A percentile compares a stretch with the other conserved stretches of the same genome.
These are phyloP conservation scores for Cuniculus paca DNA, from an alignment of 2,797 vertebrate genomes.

Conservation along the genomic window DNA sequence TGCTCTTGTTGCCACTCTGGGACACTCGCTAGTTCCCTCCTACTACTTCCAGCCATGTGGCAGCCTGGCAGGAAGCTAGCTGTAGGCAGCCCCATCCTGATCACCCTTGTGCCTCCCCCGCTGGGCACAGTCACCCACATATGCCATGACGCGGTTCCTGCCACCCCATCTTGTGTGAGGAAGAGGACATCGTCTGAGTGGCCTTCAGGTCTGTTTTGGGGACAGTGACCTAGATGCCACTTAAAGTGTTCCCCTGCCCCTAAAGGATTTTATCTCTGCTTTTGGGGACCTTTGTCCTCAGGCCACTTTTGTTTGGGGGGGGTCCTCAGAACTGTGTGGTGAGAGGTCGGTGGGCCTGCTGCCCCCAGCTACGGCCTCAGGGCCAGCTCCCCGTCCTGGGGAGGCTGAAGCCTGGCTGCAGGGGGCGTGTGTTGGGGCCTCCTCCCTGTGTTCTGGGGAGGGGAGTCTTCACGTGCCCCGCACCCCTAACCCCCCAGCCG, in stretches of 20 bases:
- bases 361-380: background rate
- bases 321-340: slow-evolving; percentile 36
- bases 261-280: background rate
- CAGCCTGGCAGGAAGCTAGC: slow-evolving; percentile 81
- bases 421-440: background rate
- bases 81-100: slow-evolving; percentile 75
- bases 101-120: slow-evolving; percentile 59
- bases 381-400: background rate
- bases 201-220: slow-evolving; percentile 56
- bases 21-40: slow-evolving; percentile 60
- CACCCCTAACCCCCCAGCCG: slow-evolving; percentile 2
- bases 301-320: slow-evolving; percentile 50
- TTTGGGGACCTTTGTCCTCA: background rate
- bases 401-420: background rate
- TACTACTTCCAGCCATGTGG: slow-evolving; percentile 63
- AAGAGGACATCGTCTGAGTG: slow-evolving; percentile 53
- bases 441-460: slow-evolving; percentile 6
- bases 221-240: background rate
- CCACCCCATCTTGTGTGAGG: slow-evolving; percentile 50
- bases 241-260: background rate
- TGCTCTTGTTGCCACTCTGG: slow-evolving; percentile 41
- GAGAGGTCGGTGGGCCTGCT: background rate
- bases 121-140: slow-evolving; percentile 80
- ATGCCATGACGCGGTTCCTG: slow-evolving; percentile 80
- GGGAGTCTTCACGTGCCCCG: slow-evolving; percentile 38